Evolutionary conservation across 2,113 vertebrate genomes (phyloP).

Genomic region (Scytalopus superciliaris): DNA sequence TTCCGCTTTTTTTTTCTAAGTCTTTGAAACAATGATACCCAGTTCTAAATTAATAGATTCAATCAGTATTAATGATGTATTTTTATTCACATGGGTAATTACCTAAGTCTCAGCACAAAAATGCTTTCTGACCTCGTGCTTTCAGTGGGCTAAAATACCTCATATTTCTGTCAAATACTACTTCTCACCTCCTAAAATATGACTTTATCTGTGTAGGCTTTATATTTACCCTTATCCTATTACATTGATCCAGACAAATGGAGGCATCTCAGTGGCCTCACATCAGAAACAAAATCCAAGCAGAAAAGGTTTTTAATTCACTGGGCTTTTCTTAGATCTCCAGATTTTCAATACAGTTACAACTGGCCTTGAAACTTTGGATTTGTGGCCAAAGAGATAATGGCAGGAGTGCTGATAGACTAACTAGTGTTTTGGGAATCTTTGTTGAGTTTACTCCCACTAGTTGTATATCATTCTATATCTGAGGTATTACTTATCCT

Average conservation of each 20-base stretch:
- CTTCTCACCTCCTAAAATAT: neutral
- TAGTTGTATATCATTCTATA: constrained; percentile 51
- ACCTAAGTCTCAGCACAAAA: neutral
- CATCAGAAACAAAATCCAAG: neutral
- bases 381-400: constrained; percentile 64
- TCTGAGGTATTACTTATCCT: constrained; percentile 65
- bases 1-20: rapidly evolving
- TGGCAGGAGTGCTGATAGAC: constrained; percentile 45
- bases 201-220: neutral
- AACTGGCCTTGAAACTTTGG: constrained; percentile 61
- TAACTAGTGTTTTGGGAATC: constrained; percentile 62
- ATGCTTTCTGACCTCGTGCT: neutral
- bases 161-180: neutral
- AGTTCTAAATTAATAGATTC: neutral
- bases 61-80: neutral
- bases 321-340: constrained; percentile 10
- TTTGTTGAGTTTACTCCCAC: constrained; percentile 54
- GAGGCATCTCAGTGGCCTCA: neutral
- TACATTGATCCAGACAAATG: neutral
- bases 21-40: neutral
- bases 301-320: neutral
- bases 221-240: neutral
- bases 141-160: neutral
- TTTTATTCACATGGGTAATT: neutral
- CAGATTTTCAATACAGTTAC: constrained; percentile 20